Percentiles rank a stretch among this genome's conserved stretches.
These are phyloP conservation scores for Formica exsecta DNA, from an alignment of 1,140 invertebrate genomes.

Conservation along the genomic window DNA sequence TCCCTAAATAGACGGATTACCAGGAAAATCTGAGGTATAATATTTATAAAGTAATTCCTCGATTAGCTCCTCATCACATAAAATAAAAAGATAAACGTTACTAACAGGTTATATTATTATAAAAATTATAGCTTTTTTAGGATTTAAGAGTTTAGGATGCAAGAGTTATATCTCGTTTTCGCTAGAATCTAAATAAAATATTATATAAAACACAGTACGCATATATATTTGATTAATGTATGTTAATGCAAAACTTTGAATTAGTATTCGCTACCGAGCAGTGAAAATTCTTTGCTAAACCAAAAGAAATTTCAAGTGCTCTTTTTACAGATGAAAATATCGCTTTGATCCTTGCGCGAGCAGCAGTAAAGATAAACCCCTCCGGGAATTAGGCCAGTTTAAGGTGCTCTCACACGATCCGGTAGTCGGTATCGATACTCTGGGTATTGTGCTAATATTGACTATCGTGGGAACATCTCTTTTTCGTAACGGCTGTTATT, in stretches of 20 bases:
- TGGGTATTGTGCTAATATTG: not conserved
- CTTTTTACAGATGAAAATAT: conserved; percentile 31
- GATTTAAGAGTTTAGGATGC: not conserved
- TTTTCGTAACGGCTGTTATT: conserved; percentile 13
- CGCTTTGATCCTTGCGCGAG: conserved; percentile 26
- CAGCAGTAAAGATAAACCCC: conserved; percentile 26
- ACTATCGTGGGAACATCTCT: conserved; percentile 16
- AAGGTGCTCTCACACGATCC: conserved; percentile 37
- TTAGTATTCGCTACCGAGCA: not conserved
- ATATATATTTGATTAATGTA: not conserved
- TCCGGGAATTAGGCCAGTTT: conserved; percentile 38
- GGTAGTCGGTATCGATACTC: not conserved
- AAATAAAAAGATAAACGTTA: not conserved
- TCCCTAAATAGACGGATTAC: conserved; percentile 43
- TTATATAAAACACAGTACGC: not conserved
- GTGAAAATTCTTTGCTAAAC: not conserved
- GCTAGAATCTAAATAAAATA: not conserved
- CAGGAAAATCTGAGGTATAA: conserved; percentile 13
- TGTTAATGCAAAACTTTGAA: not conserved
- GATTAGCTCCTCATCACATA: not conserved
- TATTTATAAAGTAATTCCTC: conserved; percentile 19
- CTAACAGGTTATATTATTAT: not conserved
- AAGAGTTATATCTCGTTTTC: not conserved
- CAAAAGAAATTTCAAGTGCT: not conserved
- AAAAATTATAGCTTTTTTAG: not conserved